These are phyloP conservation scores for Nomada fucata DNA, from an alignment of 2,888 invertebrate species.

Conservation along the genomic window DNA sequence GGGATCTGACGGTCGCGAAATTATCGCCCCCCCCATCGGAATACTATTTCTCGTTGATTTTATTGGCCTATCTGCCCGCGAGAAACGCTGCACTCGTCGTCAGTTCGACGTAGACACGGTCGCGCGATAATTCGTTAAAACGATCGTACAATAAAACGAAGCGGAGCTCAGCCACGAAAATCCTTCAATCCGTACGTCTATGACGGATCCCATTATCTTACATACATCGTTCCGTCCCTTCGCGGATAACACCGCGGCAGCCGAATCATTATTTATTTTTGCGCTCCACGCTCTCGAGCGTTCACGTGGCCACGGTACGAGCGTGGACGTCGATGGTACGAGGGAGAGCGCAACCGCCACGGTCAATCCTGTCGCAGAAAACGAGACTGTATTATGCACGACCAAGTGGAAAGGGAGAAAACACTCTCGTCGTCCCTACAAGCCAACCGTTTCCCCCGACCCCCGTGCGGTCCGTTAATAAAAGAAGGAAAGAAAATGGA, in stretches of 20 bases:
- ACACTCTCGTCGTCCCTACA: background rate
- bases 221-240: constrained; percentile 38
- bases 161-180: too few species aligned
- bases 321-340: constrained; percentile 27
- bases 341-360: constrained; percentile 21
- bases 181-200: too few species aligned
- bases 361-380: constrained; percentile 17
- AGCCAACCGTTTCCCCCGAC: background rate
- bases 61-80: too few species aligned
- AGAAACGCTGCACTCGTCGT: too few species aligned
- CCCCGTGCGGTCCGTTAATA: background rate
- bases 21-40: too few species aligned
- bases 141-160: too few species aligned
- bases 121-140: too few species aligned
- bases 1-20: too few species aligned
- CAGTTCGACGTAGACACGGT: too few species aligned
- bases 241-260: constrained; percentile 60
- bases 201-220: too few species aligned
- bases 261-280: constrained; percentile 79
- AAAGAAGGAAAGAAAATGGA: constrained; percentile 18
- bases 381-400: background rate
- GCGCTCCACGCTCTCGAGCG: constrained; percentile 73
- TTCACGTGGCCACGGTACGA: constrained; percentile 45
- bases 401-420: background rate
- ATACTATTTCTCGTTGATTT: too few species aligned